Conservation (phyloP, 2,113 vertebrate genomes). For the Scolopax mira region DNA sequence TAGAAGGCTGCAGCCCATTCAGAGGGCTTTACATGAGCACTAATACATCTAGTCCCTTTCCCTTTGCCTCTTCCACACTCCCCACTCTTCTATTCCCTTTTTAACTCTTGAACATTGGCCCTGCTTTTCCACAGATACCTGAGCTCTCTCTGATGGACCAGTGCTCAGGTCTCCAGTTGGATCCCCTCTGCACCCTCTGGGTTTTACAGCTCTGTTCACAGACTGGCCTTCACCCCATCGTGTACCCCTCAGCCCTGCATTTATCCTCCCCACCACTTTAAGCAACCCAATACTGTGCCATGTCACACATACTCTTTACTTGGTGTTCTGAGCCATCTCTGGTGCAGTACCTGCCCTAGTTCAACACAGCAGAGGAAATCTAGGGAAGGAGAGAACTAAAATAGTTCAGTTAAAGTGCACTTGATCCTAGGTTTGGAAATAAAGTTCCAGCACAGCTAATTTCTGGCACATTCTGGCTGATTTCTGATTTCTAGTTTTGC, state of each 20-base stretch:
- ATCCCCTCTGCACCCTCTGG: background rate
- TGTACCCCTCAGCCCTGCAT: background rate
- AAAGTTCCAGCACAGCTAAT: background rate
- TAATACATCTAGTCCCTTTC: background rate
- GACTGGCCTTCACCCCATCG: background rate
- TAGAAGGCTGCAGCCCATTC: background rate
- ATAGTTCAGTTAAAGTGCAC: background rate
- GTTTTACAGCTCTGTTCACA: background rate
- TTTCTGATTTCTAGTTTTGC: no score
- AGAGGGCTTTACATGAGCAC: background rate
- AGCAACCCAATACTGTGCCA: background rate
- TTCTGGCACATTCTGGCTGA: no score
- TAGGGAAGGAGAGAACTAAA: background rate
- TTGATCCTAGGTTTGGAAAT: background rate
- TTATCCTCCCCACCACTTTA: background rate
- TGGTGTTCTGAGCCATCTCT: background rate
- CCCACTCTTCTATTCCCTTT: background rate
- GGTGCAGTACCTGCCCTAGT: background rate
- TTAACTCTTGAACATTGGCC: background rate
- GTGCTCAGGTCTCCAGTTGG: rapidly evolving
- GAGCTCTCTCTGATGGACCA: background rate
- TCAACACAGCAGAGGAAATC: background rate
- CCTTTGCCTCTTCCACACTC: background rate
- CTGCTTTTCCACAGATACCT: background rate
- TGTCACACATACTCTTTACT: background rate